Base-by-base conservation (phyloP, 2,797 vertebrate genomes). In the Cossypha dichroa region DNA sequence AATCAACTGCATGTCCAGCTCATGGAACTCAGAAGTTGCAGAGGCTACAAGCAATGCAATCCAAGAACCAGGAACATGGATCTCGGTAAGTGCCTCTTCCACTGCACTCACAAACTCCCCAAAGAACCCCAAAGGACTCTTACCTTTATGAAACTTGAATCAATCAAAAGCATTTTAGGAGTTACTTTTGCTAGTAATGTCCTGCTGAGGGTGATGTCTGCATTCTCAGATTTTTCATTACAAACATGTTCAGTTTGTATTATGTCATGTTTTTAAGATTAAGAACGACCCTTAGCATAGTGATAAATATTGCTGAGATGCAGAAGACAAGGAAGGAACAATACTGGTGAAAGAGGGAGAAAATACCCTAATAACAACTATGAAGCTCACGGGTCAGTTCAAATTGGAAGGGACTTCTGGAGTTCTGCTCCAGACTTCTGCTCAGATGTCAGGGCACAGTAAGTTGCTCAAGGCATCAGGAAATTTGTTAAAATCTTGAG, bases 1-100 rank as follows among this genome's bases (percentile, higher is more conserved):
- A 99, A 99, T 52, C 98, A 99, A 92, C 98, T 99, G 18, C 99
- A 99, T 0, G 92, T 99, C 33, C 98, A 99, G 97, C 99, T 99
- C 92, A 99, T 99, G 99, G 99, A 99, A 97, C 98, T 99, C 45
- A 96, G 99, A 92, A 99, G 98, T 94, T 99, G 99, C 97, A 98
- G 98, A 83, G 99, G 99, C 19, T 98, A 99, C 93, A 99, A 99
- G 87, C 99, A 99, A 84, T 99, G 99, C 79, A 99, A 99, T 86
- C 99, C 98, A 16, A 98, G 98, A 94, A 99, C 98, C 0, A 98
- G 98, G 66, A 99, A 98, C 94, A 96, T 99, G 97, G 99, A 99
- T 34, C 97, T 98, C 26, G 99, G 99, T 99, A 97, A 68, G 98
- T 59, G 22, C 23, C 31, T 26, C 20, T 84, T 49, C 40, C 34